These are phyloP conservation scores for Eudorcas thomsonii DNA, from an alignment of 2,113 vertebrate species.

Conservation along the genomic window DNA sequence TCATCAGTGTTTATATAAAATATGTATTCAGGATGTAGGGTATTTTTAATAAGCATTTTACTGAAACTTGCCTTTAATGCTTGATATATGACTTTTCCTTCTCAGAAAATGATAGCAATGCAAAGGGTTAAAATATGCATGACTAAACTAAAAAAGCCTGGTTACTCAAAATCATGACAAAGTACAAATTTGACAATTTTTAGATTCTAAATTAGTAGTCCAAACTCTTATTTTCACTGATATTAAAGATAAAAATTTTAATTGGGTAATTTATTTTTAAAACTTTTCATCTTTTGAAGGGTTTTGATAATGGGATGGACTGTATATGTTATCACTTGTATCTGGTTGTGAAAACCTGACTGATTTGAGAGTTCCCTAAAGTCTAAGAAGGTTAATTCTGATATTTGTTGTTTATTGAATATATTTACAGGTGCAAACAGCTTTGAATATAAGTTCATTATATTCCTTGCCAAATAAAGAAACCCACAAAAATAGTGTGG, in stretches of 20 bases:
- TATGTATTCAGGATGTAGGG: background rate
- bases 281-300: background rate
- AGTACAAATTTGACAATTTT: background rate
- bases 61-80: background rate
- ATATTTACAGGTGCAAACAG: background rate
- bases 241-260: constrained; percentile 8
- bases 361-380: constrained; percentile 24
- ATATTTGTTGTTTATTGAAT: background rate
- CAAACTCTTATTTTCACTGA: constrained; percentile 1
- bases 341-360: background rate
- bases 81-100: background rate
- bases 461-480: background rate
- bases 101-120: background rate
- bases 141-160: background rate
- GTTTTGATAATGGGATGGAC: background rate
- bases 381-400: background rate
- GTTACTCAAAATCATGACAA: background rate
- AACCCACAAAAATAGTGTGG: background rate
- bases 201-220: background rate
- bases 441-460: background rate
- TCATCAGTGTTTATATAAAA: background rate
- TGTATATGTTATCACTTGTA: background rate
- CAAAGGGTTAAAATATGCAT: background rate
- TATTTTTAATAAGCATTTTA: background rate
- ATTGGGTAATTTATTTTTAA: constrained; percentile 15